Conservation (phyloP, 1,140 invertebrate genomes). For the Drosophila auraria region DNA sequence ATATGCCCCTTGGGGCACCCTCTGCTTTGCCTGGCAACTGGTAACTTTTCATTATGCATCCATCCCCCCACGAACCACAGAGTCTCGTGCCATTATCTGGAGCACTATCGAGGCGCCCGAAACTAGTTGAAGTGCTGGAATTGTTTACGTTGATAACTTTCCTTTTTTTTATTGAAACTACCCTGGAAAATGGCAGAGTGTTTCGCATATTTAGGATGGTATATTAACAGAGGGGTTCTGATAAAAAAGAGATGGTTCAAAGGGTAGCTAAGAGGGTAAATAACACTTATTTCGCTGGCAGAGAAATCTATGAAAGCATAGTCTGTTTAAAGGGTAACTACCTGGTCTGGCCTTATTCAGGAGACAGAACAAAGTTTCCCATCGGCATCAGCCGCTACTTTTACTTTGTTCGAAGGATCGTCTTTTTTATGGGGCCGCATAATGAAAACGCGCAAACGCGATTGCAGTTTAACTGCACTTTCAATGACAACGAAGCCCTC, state of each 20-base stretch:
- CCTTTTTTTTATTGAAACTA: constrained; percentile 39
- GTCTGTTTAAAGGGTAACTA: constrained; percentile 16
- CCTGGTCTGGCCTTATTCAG: constrained; percentile 5
- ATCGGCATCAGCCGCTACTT: constrained; percentile 33
- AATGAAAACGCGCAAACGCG: constrained; percentile 74
- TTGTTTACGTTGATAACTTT: constrained; percentile 82
- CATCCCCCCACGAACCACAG: background rate
- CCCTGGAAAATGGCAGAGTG: constrained; percentile 10
- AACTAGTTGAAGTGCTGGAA: constrained; percentile 79
- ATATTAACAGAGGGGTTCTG: background rate
- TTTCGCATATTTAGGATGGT: background rate
- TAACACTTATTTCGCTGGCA: background rate
- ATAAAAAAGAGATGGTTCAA: background rate
- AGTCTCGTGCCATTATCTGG: constrained; percentile 61
- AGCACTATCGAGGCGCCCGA: constrained; percentile 75
- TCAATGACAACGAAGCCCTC: constrained; percentile 49
- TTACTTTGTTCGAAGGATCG: constrained; percentile 29
- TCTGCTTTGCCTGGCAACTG: constrained; percentile 15
- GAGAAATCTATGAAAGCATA: background rate
- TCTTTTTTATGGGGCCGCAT: constrained; percentile 66
- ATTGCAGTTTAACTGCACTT: constrained; percentile 81
- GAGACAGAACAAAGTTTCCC: constrained; percentile 34
- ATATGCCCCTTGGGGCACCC: background rate
- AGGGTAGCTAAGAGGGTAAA: too few species aligned
- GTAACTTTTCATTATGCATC: constrained; percentile 75